Percentiles rank a stretch among this genome's conserved stretches.
Evolutionary conservation across 2,888 invertebrate genomes (phyloP).

Genomic region (Dascillus cervinus): DNA sequence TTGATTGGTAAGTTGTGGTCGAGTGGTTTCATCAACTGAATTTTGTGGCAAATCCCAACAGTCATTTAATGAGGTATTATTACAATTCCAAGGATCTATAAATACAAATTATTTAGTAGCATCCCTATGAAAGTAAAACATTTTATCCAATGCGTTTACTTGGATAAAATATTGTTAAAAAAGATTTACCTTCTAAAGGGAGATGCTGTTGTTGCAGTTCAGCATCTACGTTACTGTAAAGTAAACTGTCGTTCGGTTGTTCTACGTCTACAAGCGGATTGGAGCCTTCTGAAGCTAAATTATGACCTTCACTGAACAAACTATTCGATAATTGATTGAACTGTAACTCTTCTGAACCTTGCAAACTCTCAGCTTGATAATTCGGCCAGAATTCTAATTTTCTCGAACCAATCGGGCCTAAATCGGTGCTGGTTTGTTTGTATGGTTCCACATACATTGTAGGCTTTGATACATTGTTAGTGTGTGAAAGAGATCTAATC

Average conservation of each 20-base stretch:
- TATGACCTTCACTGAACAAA: slow-evolving; percentile 30
- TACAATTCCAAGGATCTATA: slow-evolving; percentile 28
- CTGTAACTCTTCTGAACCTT: slow-evolving; percentile 15
- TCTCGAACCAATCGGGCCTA: slow-evolving; percentile 45
- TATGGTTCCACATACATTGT: slow-evolving; percentile 39
- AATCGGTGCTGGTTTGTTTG: slow-evolving; percentile 31
- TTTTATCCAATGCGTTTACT: too few species aligned
- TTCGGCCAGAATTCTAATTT: slow-evolving; percentile 28
- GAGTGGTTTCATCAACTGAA: slow-evolving; percentile 35
- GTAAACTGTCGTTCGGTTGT: too few species aligned
- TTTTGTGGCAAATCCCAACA: slow-evolving; percentile 35
- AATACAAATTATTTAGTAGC: too few species aligned
- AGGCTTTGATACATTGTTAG: slow-evolving; percentile 27
- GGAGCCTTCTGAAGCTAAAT: slow-evolving; percentile 24
- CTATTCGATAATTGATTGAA: slow-evolving; percentile 24
- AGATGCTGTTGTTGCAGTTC: too few species aligned
- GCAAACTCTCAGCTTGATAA: slow-evolving; percentile 11
- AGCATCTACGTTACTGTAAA: too few species aligned
- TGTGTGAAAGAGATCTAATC: slow-evolving; percentile 22
- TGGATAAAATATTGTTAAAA: too few species aligned
- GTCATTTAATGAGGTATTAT: slow-evolving; percentile 15
- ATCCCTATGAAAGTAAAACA: too few species aligned
- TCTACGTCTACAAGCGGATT: slow-evolving; percentile 23
- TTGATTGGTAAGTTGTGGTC: slow-evolving; percentile 27
- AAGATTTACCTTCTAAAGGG: too few species aligned